Evolutionary conservation across 2,888 invertebrate genomes (phyloP).

Genomic region (Therioaphis trifolii): DNA sequence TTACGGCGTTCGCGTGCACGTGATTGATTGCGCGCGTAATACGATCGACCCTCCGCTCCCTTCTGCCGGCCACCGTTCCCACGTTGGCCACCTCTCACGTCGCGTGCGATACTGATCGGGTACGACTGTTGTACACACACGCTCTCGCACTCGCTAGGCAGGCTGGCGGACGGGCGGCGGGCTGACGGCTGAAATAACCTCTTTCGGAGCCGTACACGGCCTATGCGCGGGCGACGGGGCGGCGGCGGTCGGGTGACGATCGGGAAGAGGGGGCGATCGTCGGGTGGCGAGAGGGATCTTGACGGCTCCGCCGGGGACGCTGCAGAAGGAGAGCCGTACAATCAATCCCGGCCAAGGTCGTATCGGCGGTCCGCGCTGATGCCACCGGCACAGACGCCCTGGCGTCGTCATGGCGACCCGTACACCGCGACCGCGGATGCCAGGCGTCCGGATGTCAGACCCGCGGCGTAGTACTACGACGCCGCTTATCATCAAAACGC

Average conservation of each 20-base stretch:
- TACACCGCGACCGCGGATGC: slow-evolving; percentile 13
- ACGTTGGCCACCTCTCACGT: not conserved
- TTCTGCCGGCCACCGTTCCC: too few species aligned
- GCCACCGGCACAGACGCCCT: slow-evolving; percentile 56
- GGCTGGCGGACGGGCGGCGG: not conserved
- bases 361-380: slow-evolving; percentile 31
- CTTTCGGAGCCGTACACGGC: too few species aligned
- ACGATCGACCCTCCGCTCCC: not conserved
- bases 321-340: slow-evolving; percentile 13
- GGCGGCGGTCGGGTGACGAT: not conserved
- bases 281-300: not conserved
- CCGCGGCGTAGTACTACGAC: slow-evolving; percentile 50
- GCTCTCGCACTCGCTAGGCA: too few species aligned
- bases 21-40: slow-evolving; percentile 53
- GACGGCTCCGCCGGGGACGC: not conserved
- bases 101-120: slow-evolving; percentile 32
- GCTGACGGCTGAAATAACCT: not conserved
- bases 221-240: not conserved
- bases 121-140: too few species aligned
- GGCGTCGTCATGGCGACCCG: slow-evolving; percentile 48
- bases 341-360: slow-evolving; percentile 61
- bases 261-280: not conserved
- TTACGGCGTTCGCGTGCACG: slow-evolving; percentile 29
- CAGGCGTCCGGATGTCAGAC: slow-evolving; percentile 40
- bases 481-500: slow-evolving; percentile 44